Evolutionary conservation across 1,140 invertebrate genomes (phyloP).

Genomic region (Drosophila gunungcola): DNA sequence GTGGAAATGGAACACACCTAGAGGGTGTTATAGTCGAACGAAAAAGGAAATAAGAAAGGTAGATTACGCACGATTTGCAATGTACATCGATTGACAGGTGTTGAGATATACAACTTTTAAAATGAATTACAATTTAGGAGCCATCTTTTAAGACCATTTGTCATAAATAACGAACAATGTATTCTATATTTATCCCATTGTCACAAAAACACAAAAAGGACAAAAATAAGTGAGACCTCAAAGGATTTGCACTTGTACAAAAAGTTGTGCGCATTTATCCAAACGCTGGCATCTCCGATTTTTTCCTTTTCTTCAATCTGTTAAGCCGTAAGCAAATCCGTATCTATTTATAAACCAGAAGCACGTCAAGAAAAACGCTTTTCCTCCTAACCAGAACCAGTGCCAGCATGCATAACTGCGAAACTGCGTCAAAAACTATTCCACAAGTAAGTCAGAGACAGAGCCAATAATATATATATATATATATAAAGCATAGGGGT

Average conservation of each 20-base stretch:
- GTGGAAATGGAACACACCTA: slow-evolving; percentile 31
- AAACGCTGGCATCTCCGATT: slow-evolving; percentile 20
- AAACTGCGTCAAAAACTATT: slow-evolving; percentile 46
- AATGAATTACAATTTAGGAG: not conserved
- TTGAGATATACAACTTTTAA: not conserved
- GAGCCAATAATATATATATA: slow-evolving; percentile 75
- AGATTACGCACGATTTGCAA: not conserved
- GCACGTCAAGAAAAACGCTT: slow-evolving; percentile 44
- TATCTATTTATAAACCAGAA: slow-evolving; percentile 36
- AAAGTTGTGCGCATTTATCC: slow-evolving; percentile 20
- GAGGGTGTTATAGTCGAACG: slow-evolving; percentile 1
- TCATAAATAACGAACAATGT: too few relatives aligned
- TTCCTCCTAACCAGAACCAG: slow-evolving; percentile 6
- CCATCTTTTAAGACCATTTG: too few relatives aligned
- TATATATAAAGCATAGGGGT: slow-evolving; percentile 5
- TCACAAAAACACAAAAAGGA: slow-evolving; percentile 9
- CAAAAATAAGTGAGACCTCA: slow-evolving; percentile 13
- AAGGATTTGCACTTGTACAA: slow-evolving; percentile 27
- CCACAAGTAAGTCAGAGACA: slow-evolving; percentile 35
- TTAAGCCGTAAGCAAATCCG: slow-evolving; percentile 41
- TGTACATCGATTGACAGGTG: not conserved
- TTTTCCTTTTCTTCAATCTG: slow-evolving; percentile 8
- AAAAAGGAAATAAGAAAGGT: not conserved
- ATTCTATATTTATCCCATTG: slow-evolving; percentile 3
- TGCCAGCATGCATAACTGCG: slow-evolving; percentile 29